phyloP scores from a whole-genome alignment of 2,113 vertebrate genomes.

The Haemorhous mexicanus region DNA sequence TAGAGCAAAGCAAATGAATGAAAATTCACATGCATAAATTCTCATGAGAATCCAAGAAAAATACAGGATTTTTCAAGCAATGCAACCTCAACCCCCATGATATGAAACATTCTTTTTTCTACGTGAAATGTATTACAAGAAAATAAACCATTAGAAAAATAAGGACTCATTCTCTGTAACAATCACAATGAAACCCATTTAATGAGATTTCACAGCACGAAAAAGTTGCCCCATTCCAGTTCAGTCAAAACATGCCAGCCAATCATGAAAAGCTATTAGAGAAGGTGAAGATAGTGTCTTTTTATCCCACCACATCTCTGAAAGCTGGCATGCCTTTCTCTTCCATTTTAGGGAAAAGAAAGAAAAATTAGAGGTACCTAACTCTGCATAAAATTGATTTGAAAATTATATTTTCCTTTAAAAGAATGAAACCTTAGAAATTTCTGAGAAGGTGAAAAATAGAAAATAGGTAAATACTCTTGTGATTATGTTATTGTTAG shows the following conservation, averaged over 20 bases:
- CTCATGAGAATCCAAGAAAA: not conserved
- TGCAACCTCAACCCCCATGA: not conserved
- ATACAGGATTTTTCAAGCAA: not conserved
- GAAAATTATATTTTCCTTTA: not conserved
- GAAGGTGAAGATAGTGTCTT: not conserved
- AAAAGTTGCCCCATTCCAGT: slow-evolving; percentile 4
- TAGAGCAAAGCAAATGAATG: slow-evolving; percentile 1
- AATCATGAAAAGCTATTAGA: slow-evolving; percentile 35
- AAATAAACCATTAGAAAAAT: slow-evolving; percentile 39
- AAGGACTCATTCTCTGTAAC: not conserved
- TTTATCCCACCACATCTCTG: not conserved
- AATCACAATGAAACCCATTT: not conserved
- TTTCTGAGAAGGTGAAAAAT: not conserved
- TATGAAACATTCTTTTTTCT: slow-evolving; percentile 4
- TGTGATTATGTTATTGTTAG: not conserved
- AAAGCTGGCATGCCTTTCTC: slow-evolving; percentile 5
- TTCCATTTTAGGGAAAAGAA: not conserved
- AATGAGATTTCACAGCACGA: slow-evolving; percentile 30
- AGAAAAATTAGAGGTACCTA: not conserved
- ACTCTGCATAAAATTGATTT: not conserved
- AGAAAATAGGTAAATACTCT: not conserved
- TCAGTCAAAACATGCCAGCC: slow-evolving; percentile 57
- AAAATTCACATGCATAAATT: not conserved
- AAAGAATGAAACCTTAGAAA: not conserved
- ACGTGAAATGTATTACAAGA: not conserved